These are phyloP conservation scores for Azemiops feae DNA, from an alignment of 2,113 vertebrate genomes.

Conservation along the genomic window DNA sequence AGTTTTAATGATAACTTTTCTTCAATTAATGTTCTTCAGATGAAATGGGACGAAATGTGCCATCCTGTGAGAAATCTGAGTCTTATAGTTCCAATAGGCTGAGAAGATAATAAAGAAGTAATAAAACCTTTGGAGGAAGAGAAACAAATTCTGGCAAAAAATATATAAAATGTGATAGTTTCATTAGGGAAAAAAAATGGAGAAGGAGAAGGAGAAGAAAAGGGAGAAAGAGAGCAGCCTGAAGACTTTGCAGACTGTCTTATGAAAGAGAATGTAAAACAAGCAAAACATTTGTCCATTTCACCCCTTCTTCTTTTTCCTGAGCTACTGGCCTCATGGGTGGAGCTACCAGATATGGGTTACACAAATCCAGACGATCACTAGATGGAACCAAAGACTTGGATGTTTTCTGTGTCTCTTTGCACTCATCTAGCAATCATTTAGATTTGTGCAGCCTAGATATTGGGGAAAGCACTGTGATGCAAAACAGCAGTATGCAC, in stretches of 20 bases:
- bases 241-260: neutral
- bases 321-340: neutral
- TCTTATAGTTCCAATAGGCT: neutral
- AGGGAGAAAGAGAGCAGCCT: neutral
- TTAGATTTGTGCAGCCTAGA: neutral
- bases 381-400: neutral
- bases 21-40: neutral
- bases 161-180: neutral
- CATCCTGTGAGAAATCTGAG: neutral
- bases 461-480: neutral
- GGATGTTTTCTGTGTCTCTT: neutral
- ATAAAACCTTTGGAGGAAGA: neutral
- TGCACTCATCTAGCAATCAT: neutral
- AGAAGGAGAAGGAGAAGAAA: neutral
- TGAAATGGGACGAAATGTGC: neutral
- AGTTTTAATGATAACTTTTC: neutral
- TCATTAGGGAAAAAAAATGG: neutral
- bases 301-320: neutral
- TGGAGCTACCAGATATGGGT: neutral
- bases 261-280: neutral
- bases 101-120: neutral
- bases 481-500: neutral
- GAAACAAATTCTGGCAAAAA: neutral
- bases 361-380: neutral
- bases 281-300: neutral